phyloP scores from a whole-genome alignment of 2,113 vertebrate species.

The Daubentonia madagascariensis region DNA sequence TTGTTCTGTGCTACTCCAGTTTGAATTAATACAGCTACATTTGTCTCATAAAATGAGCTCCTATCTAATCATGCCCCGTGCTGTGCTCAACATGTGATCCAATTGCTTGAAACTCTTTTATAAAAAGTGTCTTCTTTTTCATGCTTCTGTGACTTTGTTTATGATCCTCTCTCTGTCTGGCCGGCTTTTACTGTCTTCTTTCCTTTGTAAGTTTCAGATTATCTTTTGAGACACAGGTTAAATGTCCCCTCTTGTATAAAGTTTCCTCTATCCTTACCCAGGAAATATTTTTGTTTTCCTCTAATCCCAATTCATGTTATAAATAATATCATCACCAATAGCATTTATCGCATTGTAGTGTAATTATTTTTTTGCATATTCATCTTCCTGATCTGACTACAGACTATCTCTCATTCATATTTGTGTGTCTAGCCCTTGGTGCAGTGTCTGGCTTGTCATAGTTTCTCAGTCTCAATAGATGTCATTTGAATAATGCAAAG shows the following conservation, averaged over 20 bases:
- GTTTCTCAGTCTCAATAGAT: background rate
- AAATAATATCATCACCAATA: background rate
- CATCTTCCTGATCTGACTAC: background rate
- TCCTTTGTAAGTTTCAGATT: background rate
- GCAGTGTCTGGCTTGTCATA: background rate
- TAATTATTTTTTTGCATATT: background rate
- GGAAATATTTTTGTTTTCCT: background rate
- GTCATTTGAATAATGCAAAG: background rate
- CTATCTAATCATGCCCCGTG: background rate
- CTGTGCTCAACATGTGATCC: background rate
- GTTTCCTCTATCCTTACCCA: background rate
- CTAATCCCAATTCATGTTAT: background rate
- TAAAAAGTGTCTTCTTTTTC: background rate
- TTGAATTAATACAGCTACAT: background rate
- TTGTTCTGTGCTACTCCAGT: background rate
- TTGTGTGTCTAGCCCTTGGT: background rate
- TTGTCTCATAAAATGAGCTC: background rate
- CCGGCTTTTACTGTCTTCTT: background rate
- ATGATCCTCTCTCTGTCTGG: background rate
- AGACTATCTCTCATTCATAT: background rate
- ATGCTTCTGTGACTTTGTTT: background rate
- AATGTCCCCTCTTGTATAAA: background rate
- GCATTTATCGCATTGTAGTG: background rate
- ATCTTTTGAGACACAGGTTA: conserved; percentile 17
- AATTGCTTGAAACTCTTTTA: background rate